Conservation (phyloP, 2,113 vertebrate species). For the Nesoenas mayeri region DNA sequence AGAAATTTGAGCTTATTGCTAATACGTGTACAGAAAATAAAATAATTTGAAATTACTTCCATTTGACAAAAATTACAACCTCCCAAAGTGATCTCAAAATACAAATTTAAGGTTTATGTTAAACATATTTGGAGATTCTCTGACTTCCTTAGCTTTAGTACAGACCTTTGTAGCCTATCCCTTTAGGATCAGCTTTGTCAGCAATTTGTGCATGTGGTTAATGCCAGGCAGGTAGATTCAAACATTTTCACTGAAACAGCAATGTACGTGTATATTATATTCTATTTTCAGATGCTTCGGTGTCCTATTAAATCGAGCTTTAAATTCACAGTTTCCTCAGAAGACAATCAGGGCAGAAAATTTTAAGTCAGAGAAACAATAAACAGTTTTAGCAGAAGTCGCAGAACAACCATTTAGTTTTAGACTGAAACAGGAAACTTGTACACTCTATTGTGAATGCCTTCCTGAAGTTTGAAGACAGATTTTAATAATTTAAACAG, state of each 20-base stretch:
- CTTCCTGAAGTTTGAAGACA: background rate
- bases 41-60: background rate
- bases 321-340: background rate
- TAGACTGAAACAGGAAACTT: background rate
- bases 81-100: background rate
- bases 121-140: background rate
- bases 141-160: background rate
- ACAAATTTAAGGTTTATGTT: background rate
- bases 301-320: background rate
- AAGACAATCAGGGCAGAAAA: background rate
- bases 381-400: background rate
- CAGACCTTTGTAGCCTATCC: background rate
- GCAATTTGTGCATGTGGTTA: background rate
- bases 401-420: background rate
- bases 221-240: rapidly evolving
- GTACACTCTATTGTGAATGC: background rate
- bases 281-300: background rate
- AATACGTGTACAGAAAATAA: background rate
- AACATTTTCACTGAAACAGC: background rate
- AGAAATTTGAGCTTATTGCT: background rate
- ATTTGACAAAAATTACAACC: background rate
- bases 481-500: background rate
- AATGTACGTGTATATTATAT: background rate
- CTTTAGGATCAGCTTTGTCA: background rate
- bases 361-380: background rate